These are phyloP conservation scores for Mola mola DNA, from an alignment of 2,113 vertebrate species.

Conservation along the genomic window DNA sequence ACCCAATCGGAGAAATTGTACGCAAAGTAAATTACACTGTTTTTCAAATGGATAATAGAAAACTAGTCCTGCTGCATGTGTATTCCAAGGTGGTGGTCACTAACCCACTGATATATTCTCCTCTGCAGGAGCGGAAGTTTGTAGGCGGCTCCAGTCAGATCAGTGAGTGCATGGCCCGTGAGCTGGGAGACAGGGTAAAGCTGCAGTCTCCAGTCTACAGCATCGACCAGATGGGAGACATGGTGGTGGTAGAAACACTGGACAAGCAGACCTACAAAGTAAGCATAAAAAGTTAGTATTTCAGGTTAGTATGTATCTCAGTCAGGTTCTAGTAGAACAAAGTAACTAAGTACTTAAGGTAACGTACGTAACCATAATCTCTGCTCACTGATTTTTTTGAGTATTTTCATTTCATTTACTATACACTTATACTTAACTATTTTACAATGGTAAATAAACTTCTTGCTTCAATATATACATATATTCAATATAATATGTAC, in stretches of 20 bases:
- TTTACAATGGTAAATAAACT: too few relatives aligned
- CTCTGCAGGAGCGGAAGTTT: slow-evolving; percentile 94
- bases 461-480: too few relatives aligned
- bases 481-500: too few relatives aligned
- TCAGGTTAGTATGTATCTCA: too few relatives aligned
- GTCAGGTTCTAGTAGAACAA: too few relatives aligned
- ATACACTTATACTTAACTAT: too few relatives aligned
- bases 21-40: not conserved
- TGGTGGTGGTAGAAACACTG: slow-evolving; percentile 88
- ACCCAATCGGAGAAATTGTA: too few relatives aligned
- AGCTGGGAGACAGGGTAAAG: slow-evolving; percentile 87
- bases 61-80: not conserved
- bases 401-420: too few relatives aligned
- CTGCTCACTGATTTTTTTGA: too few relatives aligned
- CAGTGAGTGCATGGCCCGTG: slow-evolving; percentile 87
- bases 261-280: slow-evolving; percentile 88
- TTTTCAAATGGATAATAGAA: not conserved
- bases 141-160: slow-evolving; percentile 92
- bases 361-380: too few relatives aligned
- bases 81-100: not conserved
- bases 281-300: too few relatives aligned
- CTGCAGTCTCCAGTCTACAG: slow-evolving; percentile 86
- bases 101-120: not conserved
- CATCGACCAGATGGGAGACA: slow-evolving; percentile 87
- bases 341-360: too few relatives aligned